Percentiles rank a stretch among this genome's conserved stretches.
Conservation (phyloP, 2,888 invertebrate species). For the Digitonthophagus gazella region DNA sequence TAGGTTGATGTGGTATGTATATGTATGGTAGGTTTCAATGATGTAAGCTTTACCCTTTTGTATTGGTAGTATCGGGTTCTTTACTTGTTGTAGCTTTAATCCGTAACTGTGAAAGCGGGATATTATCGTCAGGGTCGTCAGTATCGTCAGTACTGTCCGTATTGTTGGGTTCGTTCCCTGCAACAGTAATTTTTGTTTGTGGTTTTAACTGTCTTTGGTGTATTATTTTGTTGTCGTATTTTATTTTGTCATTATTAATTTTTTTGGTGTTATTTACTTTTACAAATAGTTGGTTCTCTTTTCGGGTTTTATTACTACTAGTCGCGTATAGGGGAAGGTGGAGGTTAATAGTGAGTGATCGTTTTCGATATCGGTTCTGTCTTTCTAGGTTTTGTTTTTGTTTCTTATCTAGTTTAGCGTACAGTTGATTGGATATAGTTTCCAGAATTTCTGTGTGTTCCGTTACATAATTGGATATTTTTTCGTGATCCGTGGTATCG, state of each 20-base stretch:
- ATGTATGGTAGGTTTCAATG: too few relatives aligned
- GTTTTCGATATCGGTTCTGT: too few relatives aligned
- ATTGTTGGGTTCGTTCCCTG: conserved; percentile 13
- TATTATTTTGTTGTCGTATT: conserved; percentile 11
- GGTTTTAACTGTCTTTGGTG: conserved; percentile 18
- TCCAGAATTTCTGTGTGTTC: conserved; percentile 20
- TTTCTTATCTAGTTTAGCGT: conserved; percentile 3
- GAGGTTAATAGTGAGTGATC: neutral
- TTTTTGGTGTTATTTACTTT: conserved; percentile 1
- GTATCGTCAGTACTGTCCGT: too few relatives aligned
- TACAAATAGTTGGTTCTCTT: conserved; percentile 5
- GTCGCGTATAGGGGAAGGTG: neutral
- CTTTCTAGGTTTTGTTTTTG: conserved; percentile 14
- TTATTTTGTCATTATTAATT: conserved; percentile 10
- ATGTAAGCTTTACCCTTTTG: too few relatives aligned
- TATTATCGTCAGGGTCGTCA: conserved; percentile 17
- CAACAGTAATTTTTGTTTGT: conserved; percentile 16
- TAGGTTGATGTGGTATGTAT: too few relatives aligned
- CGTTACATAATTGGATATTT: conserved; percentile 16
- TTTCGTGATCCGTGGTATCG: conserved; percentile 18
- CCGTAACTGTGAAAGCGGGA: too few relatives aligned
- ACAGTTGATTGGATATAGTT: conserved; percentile 5
- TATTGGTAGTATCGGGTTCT: too few relatives aligned
- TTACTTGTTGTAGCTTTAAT: too few relatives aligned
- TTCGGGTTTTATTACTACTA: neutral